Evolutionary conservation across 2,797 vertebrate species (phyloP).

Genomic region (Lacerta viridis): DNA sequence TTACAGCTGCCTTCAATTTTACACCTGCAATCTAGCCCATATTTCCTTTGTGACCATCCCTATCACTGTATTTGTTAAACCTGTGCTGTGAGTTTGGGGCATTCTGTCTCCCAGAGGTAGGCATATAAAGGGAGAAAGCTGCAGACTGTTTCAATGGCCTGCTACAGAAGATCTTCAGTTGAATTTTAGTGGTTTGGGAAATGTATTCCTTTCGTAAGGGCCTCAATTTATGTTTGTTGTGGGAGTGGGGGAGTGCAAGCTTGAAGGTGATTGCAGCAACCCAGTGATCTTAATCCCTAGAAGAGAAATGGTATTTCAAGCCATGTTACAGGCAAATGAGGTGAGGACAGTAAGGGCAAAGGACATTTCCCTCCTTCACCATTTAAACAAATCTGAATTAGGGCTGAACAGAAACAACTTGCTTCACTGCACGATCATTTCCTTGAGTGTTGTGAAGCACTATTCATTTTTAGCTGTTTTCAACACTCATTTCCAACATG

Average conservation of each 20-base stretch:
- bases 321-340: too few relatives aligned
- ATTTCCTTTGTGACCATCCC: background rate
- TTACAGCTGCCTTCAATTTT: background rate
- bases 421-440: background rate
- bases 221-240: background rate
- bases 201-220: background rate
- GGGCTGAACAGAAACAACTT: background rate
- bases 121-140: background rate
- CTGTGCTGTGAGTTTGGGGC: background rate
- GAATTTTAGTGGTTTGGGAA: background rate
- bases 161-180: background rate
- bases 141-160: too few relatives aligned
- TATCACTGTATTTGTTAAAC: background rate
- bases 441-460: background rate
- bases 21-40: fast-evolving
- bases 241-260: background rate
- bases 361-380: background rate
- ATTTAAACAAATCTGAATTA: background rate
- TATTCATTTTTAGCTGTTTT: background rate
- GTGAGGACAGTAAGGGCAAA: background rate
- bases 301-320: too few relatives aligned
- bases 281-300: too few relatives aligned
- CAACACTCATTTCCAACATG: background rate
- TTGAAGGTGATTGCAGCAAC: too few relatives aligned
- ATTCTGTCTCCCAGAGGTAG: background rate